A percentile compares a stretch with the other conserved stretches of the same genome.
phyloP scores from a whole-genome alignment of 37 sponge, comb jelly and placozoan species.

The Halichondria panicea region DNA sequence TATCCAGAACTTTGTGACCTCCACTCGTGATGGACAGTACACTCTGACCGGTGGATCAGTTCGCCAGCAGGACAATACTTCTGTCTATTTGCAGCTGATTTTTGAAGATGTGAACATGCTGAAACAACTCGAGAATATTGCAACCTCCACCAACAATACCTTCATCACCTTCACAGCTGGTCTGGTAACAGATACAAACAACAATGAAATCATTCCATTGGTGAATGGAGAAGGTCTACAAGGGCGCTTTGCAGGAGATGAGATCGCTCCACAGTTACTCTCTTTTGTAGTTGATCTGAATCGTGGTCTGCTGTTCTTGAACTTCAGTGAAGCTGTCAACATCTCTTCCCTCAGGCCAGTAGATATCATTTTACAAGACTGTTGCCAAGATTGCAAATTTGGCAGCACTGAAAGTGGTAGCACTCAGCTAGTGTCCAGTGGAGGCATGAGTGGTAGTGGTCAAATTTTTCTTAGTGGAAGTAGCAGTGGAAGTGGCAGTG shows the following conservation, averaged over 20 bases:
- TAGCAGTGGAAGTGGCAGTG: constrained; percentile 2
- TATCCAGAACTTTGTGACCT: constrained; percentile 14
- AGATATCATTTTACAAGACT: constrained; percentile 72
- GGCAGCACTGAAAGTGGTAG: constrained; percentile 11
- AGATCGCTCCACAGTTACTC: constrained; percentile 47
- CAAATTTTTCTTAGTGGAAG: not conserved
- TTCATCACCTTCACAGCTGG: constrained; percentile 39
- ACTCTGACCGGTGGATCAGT: constrained; percentile 64
- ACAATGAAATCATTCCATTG: constrained; percentile 33
- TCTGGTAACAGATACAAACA: constrained; percentile 66
- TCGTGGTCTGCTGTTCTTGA: constrained; percentile 59
- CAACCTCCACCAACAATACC: constrained; percentile 57
- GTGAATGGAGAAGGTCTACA: constrained; percentile 22
- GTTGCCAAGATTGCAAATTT: constrained; percentile 49
- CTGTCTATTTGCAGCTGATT: constrained; percentile 42
- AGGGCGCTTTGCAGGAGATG: constrained; percentile 36
- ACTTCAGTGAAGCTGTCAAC: constrained; percentile 86
- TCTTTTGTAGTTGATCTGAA: constrained; percentile 73
- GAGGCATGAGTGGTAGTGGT: constrained; percentile 1
- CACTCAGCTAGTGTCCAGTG: not conserved
- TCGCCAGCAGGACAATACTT: constrained; percentile 12
- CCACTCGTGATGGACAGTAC: constrained; percentile 2
- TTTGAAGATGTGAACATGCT: constrained; percentile 76
- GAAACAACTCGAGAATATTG: constrained; percentile 58
- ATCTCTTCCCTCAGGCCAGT: constrained; percentile 54